Conservation (phyloP, 2,888 invertebrate genomes). For the Torymus tubicola region DNA sequence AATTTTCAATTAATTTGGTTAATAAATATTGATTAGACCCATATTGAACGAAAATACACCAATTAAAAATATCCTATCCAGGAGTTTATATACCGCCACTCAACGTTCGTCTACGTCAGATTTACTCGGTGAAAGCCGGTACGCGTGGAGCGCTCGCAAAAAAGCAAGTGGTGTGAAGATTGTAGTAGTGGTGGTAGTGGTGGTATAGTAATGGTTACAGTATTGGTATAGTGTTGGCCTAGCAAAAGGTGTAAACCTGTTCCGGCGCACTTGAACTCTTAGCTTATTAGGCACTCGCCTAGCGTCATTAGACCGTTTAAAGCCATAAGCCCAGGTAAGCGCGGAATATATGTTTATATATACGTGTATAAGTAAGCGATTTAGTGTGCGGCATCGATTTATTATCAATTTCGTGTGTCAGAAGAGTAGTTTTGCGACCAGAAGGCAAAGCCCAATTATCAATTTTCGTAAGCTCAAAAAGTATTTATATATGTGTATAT, state of each 20-base stretch:
- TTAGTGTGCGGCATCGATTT: slow-evolving; percentile 3
- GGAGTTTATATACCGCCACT: no score
- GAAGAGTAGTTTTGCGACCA: slow-evolving; percentile 26
- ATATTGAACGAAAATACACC: background rate
- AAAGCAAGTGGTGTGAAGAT: slow-evolving; percentile 40
- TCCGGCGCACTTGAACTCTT: slow-evolving; percentile 29
- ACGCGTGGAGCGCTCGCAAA: slow-evolving; percentile 36
- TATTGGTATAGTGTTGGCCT: slow-evolving; percentile 11
- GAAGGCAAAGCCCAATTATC: slow-evolving; percentile 31
- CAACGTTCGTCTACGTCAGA: slow-evolving; percentile 21
- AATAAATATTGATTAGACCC: background rate
- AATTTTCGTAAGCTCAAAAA: slow-evolving; percentile 18
- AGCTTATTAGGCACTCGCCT: slow-evolving; percentile 26
- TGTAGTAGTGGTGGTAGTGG: slow-evolving; percentile 4
- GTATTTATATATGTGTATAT: no score
- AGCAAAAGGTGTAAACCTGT: slow-evolving; percentile 44
- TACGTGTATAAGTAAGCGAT: slow-evolving; percentile 16
- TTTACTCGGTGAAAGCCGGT: slow-evolving; percentile 51
- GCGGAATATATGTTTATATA: no score
- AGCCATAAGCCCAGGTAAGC: slow-evolving; percentile 33
- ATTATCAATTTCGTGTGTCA: background rate
- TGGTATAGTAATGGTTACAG: background rate
- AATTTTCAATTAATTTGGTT: no score
- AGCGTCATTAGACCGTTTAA: slow-evolving; percentile 31
- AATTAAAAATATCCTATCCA: no score